These are phyloP conservation scores for Odontophorus gujanensis DNA, from an alignment of 2,113 vertebrate species.

Conservation along the genomic window DNA sequence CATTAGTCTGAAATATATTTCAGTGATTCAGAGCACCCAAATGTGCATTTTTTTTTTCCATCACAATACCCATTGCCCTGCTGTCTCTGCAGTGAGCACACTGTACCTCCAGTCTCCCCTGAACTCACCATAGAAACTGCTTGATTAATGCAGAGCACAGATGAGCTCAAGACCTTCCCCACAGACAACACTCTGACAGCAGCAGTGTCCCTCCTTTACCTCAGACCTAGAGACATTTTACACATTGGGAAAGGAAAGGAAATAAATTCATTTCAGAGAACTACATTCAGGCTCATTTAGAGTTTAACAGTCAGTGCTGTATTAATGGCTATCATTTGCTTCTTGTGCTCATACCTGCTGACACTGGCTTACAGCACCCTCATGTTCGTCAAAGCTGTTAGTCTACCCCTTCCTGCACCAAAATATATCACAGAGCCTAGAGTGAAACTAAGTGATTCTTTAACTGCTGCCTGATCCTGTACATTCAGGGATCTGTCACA, in stretches of 20 bases:
- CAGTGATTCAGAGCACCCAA: neutral
- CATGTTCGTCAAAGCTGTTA: neutral
- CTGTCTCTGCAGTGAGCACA: neutral
- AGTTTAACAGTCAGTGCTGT: slow-evolving; percentile 40
- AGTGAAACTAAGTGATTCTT: slow-evolving; percentile 24
- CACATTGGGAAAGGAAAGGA: neutral
- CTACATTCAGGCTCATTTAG: slow-evolving; percentile 39
- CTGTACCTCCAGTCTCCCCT: neutral
- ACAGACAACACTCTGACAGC: neutral
- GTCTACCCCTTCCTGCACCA: neutral
- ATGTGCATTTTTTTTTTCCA: neutral
- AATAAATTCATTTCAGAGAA: slow-evolving; percentile 34
- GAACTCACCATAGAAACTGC: neutral
- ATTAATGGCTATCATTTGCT: slow-evolving; percentile 46
- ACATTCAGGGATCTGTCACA: slow-evolving; percentile 3
- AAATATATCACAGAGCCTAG: slow-evolving; percentile 8
- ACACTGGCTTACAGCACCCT: neutral
- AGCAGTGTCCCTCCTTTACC: neutral
- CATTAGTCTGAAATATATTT: neutral
- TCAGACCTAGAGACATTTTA: slow-evolving; percentile 19
- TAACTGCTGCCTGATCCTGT: neutral
- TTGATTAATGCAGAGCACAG: neutral
- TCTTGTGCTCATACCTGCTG: slow-evolving; percentile 2
- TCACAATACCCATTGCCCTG: neutral
- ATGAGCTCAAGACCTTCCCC: neutral